Percentiles rank a stretch among this genome's conserved stretches.
Evolutionary conservation across 2,888 invertebrate species (phyloP).

Genomic region (Cataglyphis rosenhaueri): DNA sequence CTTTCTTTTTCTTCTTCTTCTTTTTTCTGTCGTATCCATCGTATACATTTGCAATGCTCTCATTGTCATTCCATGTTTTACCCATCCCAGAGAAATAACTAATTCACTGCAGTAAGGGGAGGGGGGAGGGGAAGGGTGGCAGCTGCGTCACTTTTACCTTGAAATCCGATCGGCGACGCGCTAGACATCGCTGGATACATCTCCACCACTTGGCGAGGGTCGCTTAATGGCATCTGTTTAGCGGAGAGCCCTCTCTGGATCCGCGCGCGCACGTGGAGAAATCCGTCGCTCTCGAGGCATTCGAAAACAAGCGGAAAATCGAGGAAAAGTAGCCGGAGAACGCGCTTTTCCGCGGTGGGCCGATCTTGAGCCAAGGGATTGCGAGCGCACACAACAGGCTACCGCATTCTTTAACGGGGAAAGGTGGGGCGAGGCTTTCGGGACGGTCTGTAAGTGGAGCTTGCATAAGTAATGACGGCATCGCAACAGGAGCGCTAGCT

Average conservation of each 20-base stretch:
- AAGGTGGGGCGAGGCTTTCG: slow-evolving; percentile 75
- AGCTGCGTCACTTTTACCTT: slow-evolving; percentile 49
- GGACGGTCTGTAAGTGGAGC: slow-evolving; percentile 80
- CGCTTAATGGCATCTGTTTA: slow-evolving; percentile 55
- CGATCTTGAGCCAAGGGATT: slow-evolving; percentile 62
- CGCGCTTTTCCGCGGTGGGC: slow-evolving; percentile 19
- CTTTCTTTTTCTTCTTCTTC: not conserved
- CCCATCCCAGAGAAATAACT: slow-evolving; percentile 42
- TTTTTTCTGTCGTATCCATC: not conserved
- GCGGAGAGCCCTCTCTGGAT: slow-evolving; percentile 20
- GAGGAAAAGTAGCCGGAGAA: slow-evolving; percentile 21
- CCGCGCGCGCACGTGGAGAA: not conserved
- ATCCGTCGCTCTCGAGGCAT: slow-evolving; percentile 31
- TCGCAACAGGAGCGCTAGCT: slow-evolving; percentile 69
- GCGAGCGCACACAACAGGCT: slow-evolving; percentile 48
- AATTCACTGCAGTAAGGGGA: slow-evolving; percentile 46
- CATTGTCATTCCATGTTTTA: slow-evolving; percentile 52
- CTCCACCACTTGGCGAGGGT: slow-evolving; percentile 22
- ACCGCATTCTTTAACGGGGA: slow-evolving; percentile 69
- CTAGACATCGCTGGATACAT: slow-evolving; percentile 23
- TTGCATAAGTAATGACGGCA: slow-evolving; percentile 83
- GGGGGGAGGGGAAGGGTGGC: slow-evolving; percentile 18
- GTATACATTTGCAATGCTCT: slow-evolving; percentile 19
- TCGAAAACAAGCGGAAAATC: slow-evolving; percentile 43
- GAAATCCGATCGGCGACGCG: slow-evolving; percentile 47